Evolutionary conservation across 2,888 invertebrate species (phyloP), one percentile per base, ranked within the genome.

Genomic region (Drosophila buzzatii): DNA sequence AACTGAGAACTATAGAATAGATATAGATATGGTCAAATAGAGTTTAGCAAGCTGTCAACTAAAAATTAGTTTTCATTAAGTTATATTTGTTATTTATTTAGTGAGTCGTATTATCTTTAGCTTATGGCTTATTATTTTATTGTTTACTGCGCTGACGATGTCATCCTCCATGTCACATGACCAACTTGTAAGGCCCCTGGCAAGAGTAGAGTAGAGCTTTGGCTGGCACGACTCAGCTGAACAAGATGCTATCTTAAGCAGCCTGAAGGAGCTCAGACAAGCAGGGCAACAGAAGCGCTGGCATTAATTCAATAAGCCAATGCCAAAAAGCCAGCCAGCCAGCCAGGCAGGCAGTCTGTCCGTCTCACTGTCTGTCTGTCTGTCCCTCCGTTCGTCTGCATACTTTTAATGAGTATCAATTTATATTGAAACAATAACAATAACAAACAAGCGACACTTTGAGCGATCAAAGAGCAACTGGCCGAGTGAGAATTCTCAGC

Each of bases 161-260:
- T 12, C 49, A n/a, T 4, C 6, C 10, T 4, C 10, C 49, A n/a
- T 5, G 16, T 31, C 27, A 10, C 42, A 35, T 35, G 45, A n/a
- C 23, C 10, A n/a, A 58, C 8, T 14, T 8, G 27, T 47, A 39
- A 6, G 9, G 37, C 27, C 37, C 27, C 18, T 5, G 23, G 58
- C 6, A 9, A 59, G 58, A 18, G 58, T 59, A 47, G 18, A 18
- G 8, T 27, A 18, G 8, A 23, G 8, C 52, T 44, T 58, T 53
- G 57, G 66, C 60, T 45, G 75, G 60, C 67, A 73, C 79, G 70
- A 73, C 72, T 64, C 61, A 52, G 69, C 69, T 76, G 65, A 79
- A 84, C 80, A 78, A 85, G 81, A 87, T 85, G 85, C 81, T 82
- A 87, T 87, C 85, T 82, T 68, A 82, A 81, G 79, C 77, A 70